Evolutionary conservation across 2,797 vertebrate species (phyloP), one percentile per base, ranked within the genome.

Genomic region (Muscicapa comitata): DNA sequence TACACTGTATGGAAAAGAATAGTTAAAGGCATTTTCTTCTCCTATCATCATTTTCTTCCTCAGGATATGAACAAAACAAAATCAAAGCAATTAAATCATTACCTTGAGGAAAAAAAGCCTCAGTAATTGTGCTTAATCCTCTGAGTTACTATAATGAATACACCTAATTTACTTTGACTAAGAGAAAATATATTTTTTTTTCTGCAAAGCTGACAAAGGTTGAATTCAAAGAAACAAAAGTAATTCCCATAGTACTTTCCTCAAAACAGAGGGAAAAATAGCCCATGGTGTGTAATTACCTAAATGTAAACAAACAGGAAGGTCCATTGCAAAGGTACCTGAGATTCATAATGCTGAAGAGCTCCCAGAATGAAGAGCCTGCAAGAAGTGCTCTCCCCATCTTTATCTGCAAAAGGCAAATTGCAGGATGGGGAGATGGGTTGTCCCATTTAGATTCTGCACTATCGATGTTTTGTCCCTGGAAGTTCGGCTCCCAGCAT

Each of bases 241-340:
- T 29, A 26, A 90, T 29, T 59, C 33, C 71, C 37, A n/a, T 17
- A 50, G n/a, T 37, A 71, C 38, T 48, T 50, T 33, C 9, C 11
- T 42, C 79, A 26, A 83, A 61, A 42, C 2, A 29, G 6, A 43
- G 11, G 13, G 4, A 65, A 73, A 42, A 40, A 8, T 5, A 48
- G 12, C 5, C 24, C 61, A n/a, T 20, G 38, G 29, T 61, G 28
- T 61, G 23, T n/a, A 62, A 92, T 81, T 57, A 73, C 24, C n/a
- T 43, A 10, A 63, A 93, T 29, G 48, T 61, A 95, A 88, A 95
- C 43, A 94, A 76, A 26, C 58, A 45, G 43, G n/a, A 78, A 67
- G 53, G 51, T 33, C 68, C 19, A 43, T 4, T 68, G 74, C 51
- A 81, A 89, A 58, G 40, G 35, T n/a, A 54, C 40, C 26, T 11